Percentiles rank a stretch among this genome's conserved stretches.
These are phyloP conservation scores for Noctilio leporinus DNA, from an alignment of 2,113 vertebrate genomes.

Conservation along the genomic window DNA sequence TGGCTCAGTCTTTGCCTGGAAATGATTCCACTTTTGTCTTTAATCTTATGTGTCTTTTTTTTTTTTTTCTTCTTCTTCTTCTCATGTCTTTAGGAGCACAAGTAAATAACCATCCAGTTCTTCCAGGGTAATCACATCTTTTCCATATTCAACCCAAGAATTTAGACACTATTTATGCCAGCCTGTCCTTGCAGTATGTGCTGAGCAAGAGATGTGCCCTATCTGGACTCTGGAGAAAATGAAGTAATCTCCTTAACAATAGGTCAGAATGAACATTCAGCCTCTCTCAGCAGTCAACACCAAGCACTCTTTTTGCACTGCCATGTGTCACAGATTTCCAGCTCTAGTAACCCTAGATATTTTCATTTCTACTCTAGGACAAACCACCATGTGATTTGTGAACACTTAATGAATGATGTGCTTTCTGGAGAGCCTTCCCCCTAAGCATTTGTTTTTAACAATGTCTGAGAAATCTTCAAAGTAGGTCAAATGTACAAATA, in stretches of 20 bases:
- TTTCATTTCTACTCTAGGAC: slow-evolving; percentile 15
- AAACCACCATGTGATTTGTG: neutral
- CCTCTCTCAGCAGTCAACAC: neutral
- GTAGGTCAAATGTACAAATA: neutral
- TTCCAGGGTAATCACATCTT: slow-evolving; percentile 25
- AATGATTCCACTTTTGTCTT: slow-evolving; percentile 61
- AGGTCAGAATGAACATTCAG: neutral
- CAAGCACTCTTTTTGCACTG: neutral
- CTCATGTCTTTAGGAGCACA: neutral
- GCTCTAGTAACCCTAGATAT: neutral
- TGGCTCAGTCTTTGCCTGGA: slow-evolving; percentile 56
- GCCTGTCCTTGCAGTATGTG: neutral
- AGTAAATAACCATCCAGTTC: slow-evolving; percentile 23
- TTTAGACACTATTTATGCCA: neutral
- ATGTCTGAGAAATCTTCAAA: neutral
- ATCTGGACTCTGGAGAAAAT: slow-evolving; percentile 18
- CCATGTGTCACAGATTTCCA: neutral
- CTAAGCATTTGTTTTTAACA: neutral
- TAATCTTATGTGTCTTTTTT: neutral
- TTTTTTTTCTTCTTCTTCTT: too few relatives aligned
- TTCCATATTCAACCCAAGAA: slow-evolving; percentile 16
- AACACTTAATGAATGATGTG: neutral
- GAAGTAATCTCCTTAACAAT: slow-evolving; percentile 8
- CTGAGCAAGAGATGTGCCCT: neutral
- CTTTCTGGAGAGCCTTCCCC: neutral